Evolutionary conservation across 2,113 vertebrate genomes (phyloP).

Genomic region (Apaloderma vittatum): DNA sequence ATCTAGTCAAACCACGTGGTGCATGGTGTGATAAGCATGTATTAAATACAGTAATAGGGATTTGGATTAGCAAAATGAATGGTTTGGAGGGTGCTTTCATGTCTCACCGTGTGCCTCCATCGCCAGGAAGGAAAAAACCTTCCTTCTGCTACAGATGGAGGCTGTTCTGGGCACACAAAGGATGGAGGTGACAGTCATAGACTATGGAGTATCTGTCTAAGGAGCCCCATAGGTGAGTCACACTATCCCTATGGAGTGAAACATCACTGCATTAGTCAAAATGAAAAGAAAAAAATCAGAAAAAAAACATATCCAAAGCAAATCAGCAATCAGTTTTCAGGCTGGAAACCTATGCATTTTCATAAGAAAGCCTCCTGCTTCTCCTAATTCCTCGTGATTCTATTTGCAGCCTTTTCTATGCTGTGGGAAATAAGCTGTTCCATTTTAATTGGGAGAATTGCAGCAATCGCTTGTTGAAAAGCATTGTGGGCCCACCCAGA

Average conservation of each 20-base stretch:
- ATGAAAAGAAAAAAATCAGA: neutral
- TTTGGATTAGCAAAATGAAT: rapidly evolving
- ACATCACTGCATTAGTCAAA: neutral
- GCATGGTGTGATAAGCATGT: rapidly evolving
- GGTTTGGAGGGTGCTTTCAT: rapidly evolving
- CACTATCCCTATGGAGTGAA: neutral
- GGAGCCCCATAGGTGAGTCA: rapidly evolving
- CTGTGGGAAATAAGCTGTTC: conserved; percentile 52
- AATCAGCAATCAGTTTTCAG: neutral
- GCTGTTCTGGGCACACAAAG: rapidly evolving
- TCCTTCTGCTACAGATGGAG: neutral
- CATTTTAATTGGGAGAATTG: conserved; percentile 44
- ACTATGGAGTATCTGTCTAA: no score
- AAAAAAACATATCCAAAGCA: neutral
- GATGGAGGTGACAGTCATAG: neutral
- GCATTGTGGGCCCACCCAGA: neutral
- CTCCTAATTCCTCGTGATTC: neutral
- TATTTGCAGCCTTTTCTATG: conserved; percentile 4
- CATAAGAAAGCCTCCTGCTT: conserved; percentile 8
- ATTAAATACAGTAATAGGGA: rapidly evolving
- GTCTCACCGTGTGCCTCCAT: rapidly evolving
- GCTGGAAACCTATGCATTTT: conserved; percentile 5
- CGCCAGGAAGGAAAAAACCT: neutral
- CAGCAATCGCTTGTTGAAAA: conserved; percentile 14
- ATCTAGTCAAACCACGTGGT: neutral